These are phyloP conservation scores for Gavia stellata DNA, from an alignment of 2,113 vertebrate species.

Conservation along the genomic window DNA sequence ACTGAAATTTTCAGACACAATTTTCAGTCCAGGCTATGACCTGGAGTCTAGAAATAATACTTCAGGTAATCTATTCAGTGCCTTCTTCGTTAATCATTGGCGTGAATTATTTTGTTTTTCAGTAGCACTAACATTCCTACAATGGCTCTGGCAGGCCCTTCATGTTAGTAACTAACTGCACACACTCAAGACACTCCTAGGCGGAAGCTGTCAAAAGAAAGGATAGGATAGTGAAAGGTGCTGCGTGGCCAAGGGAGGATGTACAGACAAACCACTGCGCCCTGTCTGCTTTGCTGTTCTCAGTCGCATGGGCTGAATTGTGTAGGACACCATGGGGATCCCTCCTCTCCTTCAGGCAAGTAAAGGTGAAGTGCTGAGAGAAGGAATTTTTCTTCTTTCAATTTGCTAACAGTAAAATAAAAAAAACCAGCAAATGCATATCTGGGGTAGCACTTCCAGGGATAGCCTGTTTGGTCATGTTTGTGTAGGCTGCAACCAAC, in stretches of 20 bases:
- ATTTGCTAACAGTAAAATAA: neutral
- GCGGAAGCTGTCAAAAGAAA: neutral
- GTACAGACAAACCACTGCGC: neutral
- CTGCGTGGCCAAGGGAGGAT: neutral
- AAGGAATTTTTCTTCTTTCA: neutral
- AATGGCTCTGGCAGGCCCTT: neutral
- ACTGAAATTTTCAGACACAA: neutral
- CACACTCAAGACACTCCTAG: neutral
- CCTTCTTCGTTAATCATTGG: neutral
- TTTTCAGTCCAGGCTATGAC: neutral
- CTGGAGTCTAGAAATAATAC: neutral
- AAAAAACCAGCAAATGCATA: neutral
- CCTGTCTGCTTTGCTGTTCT: neutral
- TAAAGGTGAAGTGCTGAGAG: neutral
- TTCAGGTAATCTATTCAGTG: neutral
- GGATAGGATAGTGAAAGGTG: neutral
- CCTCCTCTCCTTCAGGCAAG: neutral
- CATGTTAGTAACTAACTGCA: neutral
- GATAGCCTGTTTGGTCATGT: neutral
- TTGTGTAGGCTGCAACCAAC: neutral
- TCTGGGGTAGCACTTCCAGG: neutral
- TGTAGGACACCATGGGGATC: neutral
- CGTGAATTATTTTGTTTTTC: neutral
- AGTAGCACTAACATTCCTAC: neutral
- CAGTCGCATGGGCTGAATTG: neutral